Evolutionary conservation across 2,888 invertebrate species (phyloP).

Genomic region (Spodoptera littoralis): DNA sequence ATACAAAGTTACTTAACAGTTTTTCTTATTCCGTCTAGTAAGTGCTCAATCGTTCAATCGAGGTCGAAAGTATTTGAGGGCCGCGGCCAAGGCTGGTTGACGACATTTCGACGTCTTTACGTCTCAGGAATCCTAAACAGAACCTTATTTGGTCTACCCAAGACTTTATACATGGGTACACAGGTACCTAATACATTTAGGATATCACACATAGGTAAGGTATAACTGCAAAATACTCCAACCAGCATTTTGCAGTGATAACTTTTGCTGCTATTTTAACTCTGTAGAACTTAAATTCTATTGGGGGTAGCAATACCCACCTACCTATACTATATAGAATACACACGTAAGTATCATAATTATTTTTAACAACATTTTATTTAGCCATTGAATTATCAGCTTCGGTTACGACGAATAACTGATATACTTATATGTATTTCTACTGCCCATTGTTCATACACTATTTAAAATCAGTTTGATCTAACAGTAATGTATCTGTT

Average conservation of each 20-base stretch:
- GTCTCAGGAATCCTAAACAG: constrained; percentile 54
- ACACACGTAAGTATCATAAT: constrained; percentile 6
- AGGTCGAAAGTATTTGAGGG: constrained; percentile 54
- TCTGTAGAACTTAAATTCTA: neutral
- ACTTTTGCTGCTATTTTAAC: too few relatives aligned
- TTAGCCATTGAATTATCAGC: constrained; percentile 48
- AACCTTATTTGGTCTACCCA: constrained; percentile 18
- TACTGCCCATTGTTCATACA: constrained; percentile 76
- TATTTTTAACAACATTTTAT: constrained; percentile 24
- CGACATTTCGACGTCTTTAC: constrained; percentile 55
- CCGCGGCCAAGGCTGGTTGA: constrained; percentile 60
- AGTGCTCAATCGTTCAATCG: constrained; percentile 50
- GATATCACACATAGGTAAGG: too few relatives aligned
- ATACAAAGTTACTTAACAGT: constrained; percentile 16
- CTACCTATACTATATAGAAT: neutral
- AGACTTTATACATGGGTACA: too few relatives aligned
- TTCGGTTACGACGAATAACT: constrained; percentile 41
- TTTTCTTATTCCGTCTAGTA: constrained; percentile 40
- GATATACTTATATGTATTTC: constrained; percentile 59
- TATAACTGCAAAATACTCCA: too few relatives aligned
- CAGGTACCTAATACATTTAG: too few relatives aligned
- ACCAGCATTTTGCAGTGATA: too few relatives aligned
- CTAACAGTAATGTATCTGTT: too few relatives aligned
- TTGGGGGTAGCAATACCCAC: constrained; percentile 12
- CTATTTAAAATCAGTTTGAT: constrained; percentile 58